Evolutionary conservation across 1,140 invertebrate species (phyloP), one percentile per base, ranked within the genome.

Genomic region (Notospermus geniculatus): DNA sequence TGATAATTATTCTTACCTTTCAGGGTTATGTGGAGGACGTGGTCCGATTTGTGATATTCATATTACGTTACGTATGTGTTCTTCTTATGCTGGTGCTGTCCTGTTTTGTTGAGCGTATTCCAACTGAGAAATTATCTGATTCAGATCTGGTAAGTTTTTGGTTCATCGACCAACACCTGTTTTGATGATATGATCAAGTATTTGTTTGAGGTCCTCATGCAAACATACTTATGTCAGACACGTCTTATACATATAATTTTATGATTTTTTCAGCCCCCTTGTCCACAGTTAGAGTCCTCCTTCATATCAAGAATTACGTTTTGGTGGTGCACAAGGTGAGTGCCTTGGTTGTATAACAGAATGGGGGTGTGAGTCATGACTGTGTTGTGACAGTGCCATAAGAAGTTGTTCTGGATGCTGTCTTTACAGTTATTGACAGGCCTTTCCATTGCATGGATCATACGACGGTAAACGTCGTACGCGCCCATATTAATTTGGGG

Each of bases 231-330:
- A 43, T 13, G 19, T 43, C 39, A 13, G 39, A 13, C 39, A 43
- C 11, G 39, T 13, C 39, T 19, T 19, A 43, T 11, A 13, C 39
- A 11, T 19, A 43, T 43, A 43, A 19, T 43, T 43, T 19, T 9
- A 50, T 50, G n/a, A 50, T 9, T 50, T 59, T 81, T 86, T 61
- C 81, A 95, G 86, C 90, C 88, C 68, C 88, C 89, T 72, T 95
- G 92, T 81, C 95, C 96, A 54, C 94, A 98, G 78, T 83, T 86
- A 56, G 80, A 83, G 58, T 85, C 92, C 41, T 93, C 94, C 23
- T 98, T 96, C 79, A 85, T 93, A n/a, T 95, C 92, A 23, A 86
- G 87, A 57, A 80, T 98, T 2, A 86, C 90, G 0, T 98, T 95
- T 78, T 87, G 88, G 57, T 99, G 96, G 96, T 96, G 98, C 78